A percentile compares a stretch with the other conserved stretches of the same genome.
Conservation (phyloP, 2,113 vertebrate genomes). For the Alosa alosa region DNA sequence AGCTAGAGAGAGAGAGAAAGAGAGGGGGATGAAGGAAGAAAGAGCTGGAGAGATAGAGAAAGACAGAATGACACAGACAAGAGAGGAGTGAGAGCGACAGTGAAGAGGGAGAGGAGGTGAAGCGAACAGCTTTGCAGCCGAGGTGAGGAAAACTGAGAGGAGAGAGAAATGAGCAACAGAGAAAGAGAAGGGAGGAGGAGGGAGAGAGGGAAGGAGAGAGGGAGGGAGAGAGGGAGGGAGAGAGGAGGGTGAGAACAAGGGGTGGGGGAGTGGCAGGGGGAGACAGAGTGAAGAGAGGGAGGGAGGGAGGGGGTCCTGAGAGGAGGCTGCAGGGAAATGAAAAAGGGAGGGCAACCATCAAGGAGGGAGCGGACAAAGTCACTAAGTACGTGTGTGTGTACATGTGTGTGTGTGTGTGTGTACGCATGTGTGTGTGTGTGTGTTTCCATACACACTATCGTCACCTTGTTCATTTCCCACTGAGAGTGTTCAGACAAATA, state of each 20-base stretch:
- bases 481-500: constrained; percentile 10
- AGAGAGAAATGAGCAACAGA: constrained; percentile 10
- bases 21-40: not conserved
- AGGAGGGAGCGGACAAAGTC: not conserved
- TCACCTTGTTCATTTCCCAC: constrained; percentile 3
- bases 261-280: not conserved
- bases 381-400: constrained; percentile 16
- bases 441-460: not conserved
- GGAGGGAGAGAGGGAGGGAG: not conserved
- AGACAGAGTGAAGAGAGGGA: not conserved
- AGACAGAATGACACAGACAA: not conserved
- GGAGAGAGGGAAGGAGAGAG: not conserved
- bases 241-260: not conserved
- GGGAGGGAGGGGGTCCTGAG: not conserved
- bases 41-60: not conserved
- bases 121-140: not conserved
- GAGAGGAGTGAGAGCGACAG: not conserved
- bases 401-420: constrained; percentile 14
- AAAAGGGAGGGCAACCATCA: constrained; percentile 6
- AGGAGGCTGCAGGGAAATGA: not conserved
- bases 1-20: no score
- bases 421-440: constrained; percentile 6
- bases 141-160: not conserved
- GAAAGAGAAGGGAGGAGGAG: not conserved
- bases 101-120: not conserved